phyloP scores from a whole-genome alignment of 2,888 invertebrate genomes.

The Holacanthella duospinosa region DNA sequence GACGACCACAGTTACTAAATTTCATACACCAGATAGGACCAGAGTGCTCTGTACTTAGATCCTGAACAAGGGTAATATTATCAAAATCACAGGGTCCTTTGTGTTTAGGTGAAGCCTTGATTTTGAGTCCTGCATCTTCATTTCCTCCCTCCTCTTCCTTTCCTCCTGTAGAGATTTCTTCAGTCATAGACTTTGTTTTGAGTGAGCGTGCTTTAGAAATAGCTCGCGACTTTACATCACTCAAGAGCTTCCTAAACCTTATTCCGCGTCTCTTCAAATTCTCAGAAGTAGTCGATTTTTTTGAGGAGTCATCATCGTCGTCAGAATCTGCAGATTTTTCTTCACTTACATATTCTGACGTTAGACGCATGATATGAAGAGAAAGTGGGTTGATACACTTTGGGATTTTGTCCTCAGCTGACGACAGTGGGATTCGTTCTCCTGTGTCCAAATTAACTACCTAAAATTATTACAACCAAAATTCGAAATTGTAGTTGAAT shows the following conservation, averaged over 20 bases:
- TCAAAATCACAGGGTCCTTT: conserved; percentile 97
- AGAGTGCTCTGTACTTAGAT: conserved; percentile 69
- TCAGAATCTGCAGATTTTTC: conserved; percentile 57
- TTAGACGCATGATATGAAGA: conserved; percentile 84
- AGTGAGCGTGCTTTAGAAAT: conserved; percentile 82
- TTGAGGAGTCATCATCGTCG: conserved; percentile 66
- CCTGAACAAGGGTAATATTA: conserved; percentile 78
- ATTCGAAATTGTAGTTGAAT: background rate
- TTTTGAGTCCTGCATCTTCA: conserved; percentile 48
- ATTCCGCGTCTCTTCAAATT: conserved; percentile 43
- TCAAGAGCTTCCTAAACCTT: conserved; percentile 50
- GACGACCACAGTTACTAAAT: conserved; percentile 87
- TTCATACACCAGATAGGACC: conserved; percentile 99
- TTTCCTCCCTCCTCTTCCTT: conserved; percentile 57
- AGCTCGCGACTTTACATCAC: conserved; percentile 79
- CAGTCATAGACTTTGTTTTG: background rate
- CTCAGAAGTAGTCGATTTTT: conserved; percentile 46
- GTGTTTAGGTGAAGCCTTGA: conserved; percentile 89
- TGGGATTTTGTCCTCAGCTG: conserved; percentile 85
- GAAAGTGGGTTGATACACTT: conserved; percentile 88
- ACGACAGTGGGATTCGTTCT: conserved; percentile 84
- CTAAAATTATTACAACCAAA: conserved; percentile 16
- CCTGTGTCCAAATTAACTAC: conserved; percentile 56
- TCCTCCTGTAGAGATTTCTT: conserved; percentile 43
- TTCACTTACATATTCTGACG: conserved; percentile 66